Conservation (phyloP, 2,797 vertebrate genomes). For the Melanotaenia parkinsoni region DNA sequence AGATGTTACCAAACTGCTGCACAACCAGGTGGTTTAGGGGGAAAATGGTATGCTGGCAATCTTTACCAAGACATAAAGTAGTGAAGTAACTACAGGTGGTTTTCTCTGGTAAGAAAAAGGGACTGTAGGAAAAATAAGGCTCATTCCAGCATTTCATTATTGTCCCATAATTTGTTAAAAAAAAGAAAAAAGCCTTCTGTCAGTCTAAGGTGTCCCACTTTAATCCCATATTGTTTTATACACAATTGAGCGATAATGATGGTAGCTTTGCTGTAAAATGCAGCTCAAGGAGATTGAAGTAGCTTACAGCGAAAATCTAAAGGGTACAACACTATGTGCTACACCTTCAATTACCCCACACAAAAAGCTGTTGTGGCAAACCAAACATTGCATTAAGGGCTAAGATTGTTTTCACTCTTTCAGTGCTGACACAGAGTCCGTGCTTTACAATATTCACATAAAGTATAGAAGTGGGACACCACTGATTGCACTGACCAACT, state of each 20-base stretch:
- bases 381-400: background rate
- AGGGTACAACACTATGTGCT: background rate
- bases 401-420: constrained; percentile 13
- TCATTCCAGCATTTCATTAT: constrained; percentile 70
- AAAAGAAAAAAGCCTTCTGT: constrained; percentile 24
- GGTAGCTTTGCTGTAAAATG: background rate
- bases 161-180: constrained; percentile 24
- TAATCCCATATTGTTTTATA: background rate
- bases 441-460: constrained; percentile 5
- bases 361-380: background rate
- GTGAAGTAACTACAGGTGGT: constrained; percentile 8
- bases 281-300: background rate
- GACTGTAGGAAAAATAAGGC: constrained; percentile 33
- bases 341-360: background rate
- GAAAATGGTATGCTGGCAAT: constrained; percentile 15
- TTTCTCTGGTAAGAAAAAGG: constrained; percentile 3
- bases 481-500: constrained; percentile 24
- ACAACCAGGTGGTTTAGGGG: background rate
- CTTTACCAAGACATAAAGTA: background rate
- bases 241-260: background rate
- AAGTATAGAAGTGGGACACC: constrained; percentile 35
- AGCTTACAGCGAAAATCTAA: background rate
- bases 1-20: constrained; percentile 8
- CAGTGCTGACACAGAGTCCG: background rate
- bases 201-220: constrained; percentile 32